Percentiles rank a stretch among this genome's conserved stretches.
Conservation (phyloP, 2,888 invertebrate species). For the Amaurobius ferox region DNA sequence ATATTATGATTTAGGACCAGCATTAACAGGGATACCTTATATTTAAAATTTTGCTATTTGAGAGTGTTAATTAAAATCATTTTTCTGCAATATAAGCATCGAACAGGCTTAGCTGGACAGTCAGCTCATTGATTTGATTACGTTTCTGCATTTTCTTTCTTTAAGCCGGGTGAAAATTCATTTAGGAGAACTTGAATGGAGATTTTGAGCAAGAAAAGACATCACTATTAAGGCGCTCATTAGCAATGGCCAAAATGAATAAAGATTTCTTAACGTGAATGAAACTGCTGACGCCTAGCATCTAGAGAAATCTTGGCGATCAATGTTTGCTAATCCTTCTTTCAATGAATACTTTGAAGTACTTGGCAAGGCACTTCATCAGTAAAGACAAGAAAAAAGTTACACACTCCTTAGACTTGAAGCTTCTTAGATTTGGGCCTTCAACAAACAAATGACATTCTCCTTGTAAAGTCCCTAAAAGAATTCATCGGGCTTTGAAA, state of each 20-base stretch:
- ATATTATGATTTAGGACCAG: too few relatives aligned
- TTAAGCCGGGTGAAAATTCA: constrained; percentile 13
- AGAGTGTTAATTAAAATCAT: too few relatives aligned
- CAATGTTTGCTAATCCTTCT: constrained; percentile 19
- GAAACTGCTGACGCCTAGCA: constrained; percentile 31
- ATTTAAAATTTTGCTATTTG: too few relatives aligned
- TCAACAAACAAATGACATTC: constrained; percentile 32
- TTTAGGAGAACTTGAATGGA: constrained; percentile 25
- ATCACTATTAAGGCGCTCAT: constrained; percentile 25
- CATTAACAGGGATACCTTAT: too few relatives aligned
- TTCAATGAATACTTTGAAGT: constrained; percentile 18
- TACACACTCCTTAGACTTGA: constrained; percentile 8
- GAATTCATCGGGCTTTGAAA: constrained; percentile 31
- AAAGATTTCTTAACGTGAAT: constrained; percentile 19
- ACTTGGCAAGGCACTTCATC: constrained; percentile 35
- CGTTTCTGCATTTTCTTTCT: not conserved
- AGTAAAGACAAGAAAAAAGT: constrained; percentile 37
- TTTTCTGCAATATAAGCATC: too few relatives aligned
- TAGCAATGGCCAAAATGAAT: constrained; percentile 25
- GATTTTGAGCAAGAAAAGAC: constrained; percentile 15
- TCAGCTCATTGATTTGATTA: constrained; percentile 26
- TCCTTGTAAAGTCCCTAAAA: constrained; percentile 10
- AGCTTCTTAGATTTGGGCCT: constrained; percentile 19
- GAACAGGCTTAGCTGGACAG: too few relatives aligned
- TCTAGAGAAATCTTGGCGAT: constrained; percentile 34